Evolutionary conservation across 2,888 invertebrate species (phyloP), one percentile per base, ranked within the genome.

Genomic region (Sclerodermus sp.): DNA sequence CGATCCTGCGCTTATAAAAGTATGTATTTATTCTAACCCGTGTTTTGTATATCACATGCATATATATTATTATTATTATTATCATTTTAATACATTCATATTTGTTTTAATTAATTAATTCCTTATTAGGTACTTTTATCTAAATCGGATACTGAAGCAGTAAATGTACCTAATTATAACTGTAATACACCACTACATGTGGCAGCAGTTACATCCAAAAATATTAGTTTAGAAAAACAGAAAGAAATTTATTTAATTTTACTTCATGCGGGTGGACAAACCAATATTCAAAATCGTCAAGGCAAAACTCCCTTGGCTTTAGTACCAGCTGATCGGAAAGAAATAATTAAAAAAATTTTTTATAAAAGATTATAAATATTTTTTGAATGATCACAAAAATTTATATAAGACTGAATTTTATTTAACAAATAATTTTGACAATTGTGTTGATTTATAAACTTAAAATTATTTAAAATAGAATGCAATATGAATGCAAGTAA

Each of bases 1-100:
- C 42, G 74, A 74, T 55, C 68, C 74, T 0, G 42, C 51, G 0
- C 64, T 75, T 10, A 55, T 75, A 2, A 69, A 71, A 68, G 75
- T 75, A 66, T 39, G 15, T 3, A 36, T 16, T 41, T 6, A 14
- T 34, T 34, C 12, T 3, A 8, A 34, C 10, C 3, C 4, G 10
- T n/a, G 10, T n/a, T 13, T 34, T 30, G 30, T 30, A 30, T 10
- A 9, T 30, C 6, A 9, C 13, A n/a, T 34, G 4, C 34, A 34
- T 34, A 8, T 8, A n/a, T 34, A 4, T n/a, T 12, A 12, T n/a
- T 8, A 12, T 12, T 34, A 34, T 34, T 13, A 34, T n/a, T 4
- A 12, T 34, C 4, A 34, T 34, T 34, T 4, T 23, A 23, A 8
- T 23, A 23, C 8, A 8, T 5, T 5, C 23, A 23, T 8, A 5